Conservation (phyloP, 1,140 invertebrate genomes). For the Drosophila trapezifrons region DNA sequence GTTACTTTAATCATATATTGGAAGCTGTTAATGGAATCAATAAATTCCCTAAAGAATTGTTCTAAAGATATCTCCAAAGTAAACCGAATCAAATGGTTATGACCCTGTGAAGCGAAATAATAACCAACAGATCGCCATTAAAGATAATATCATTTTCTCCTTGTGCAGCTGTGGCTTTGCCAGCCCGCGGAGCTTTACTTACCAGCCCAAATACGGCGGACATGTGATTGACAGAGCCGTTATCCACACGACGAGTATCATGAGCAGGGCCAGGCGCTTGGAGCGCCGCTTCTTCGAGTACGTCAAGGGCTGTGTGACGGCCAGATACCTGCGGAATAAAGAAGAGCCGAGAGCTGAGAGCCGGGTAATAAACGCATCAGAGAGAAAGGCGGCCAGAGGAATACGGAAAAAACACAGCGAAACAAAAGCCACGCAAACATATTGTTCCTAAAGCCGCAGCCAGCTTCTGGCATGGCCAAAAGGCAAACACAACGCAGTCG, state of each 20-base stretch:
- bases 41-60: too few relatives aligned
- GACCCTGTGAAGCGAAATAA: constrained; percentile 15
- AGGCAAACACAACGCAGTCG: constrained; percentile 49
- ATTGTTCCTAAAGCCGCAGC: constrained; percentile 77
- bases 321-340: constrained; percentile 87
- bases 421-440: constrained; percentile 72
- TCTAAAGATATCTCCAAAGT: too few relatives aligned
- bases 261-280: constrained; percentile 90
- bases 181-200: constrained; percentile 70
- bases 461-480: constrained; percentile 15
- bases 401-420: constrained; percentile 43
- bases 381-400: constrained; percentile 7
- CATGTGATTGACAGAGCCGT: constrained; percentile 92
- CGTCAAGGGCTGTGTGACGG: constrained; percentile 93
- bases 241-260: constrained; percentile 93
- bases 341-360: constrained; percentile 11
- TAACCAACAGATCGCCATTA: not conserved
- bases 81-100: too few relatives aligned
- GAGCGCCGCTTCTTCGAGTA: constrained; percentile 91
- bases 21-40: too few relatives aligned
- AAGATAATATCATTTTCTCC: constrained; percentile 1
- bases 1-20: too few relatives aligned
- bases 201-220: constrained; percentile 92
- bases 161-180: not conserved
- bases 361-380: constrained; percentile 47